Base-by-base conservation (phyloP, 2,888 invertebrate genomes). In the Tethea ocularis region DNA sequence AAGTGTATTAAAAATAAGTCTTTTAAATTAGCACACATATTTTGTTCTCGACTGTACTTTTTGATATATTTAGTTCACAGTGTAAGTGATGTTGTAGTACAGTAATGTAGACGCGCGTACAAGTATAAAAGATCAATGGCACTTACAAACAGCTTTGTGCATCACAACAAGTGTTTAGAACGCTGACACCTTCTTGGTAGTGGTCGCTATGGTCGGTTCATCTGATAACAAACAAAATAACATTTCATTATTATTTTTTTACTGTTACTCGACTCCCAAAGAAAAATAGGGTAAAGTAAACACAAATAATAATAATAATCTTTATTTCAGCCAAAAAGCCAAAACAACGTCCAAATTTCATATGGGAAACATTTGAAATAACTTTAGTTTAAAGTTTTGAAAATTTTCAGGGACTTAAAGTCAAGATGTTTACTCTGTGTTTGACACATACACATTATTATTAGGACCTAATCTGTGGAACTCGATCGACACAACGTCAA, bases 121-220 rank as follows among this genome's bases (percentile, higher is more conserved):
- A 20, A 46, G 46, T 46, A n/a, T 46, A 46, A n/a, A 20, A 46
- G 17, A n/a, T n/a, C 38, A 58, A 62, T 61, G 61, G 61, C 62
- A 62, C 62, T 36, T 54, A 38, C 52, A 57, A 57, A 55, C 23
- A 38, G 56, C 52, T 56, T 29, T 51, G 61, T 56, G 17, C 33
- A 65, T 52, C 64, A 54, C 29, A 54, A 7, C 26, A 17, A 51
- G 41, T 57, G 61, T 59, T 81, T 87, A 89, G 75, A 80, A 86
- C 8, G 86, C 87, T 11, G 85, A 69, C 0, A 88, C 81, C 68
- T 86, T 87, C 78, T 87, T 74, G 22, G 74, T 63, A 20, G 77
- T 61, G 17, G 82, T 67, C 8, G 78, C 67, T 56, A 82, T 57
- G 53, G 63, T 57, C 10, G 77, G 57, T 4, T 85, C 84, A 61